A percentile compares a stretch with the other conserved stretches of the same genome.
phyloP scores from a whole-genome alignment of 2,888 invertebrate species.

The Beris chalybata region DNA sequence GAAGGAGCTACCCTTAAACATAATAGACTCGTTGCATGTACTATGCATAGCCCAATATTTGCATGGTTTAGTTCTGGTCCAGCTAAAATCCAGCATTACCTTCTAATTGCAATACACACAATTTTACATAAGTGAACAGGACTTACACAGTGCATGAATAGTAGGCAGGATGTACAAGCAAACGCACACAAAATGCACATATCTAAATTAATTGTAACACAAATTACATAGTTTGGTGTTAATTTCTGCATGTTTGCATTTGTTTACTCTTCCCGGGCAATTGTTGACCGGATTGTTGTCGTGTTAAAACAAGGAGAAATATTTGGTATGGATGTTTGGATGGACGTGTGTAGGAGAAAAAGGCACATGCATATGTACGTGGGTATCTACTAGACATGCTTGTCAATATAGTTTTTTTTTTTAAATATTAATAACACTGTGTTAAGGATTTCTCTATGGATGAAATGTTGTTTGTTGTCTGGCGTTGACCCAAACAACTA shows the following conservation, averaged over 20 bases:
- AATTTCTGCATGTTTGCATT: conserved; percentile 37
- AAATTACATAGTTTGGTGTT: conserved; percentile 36
- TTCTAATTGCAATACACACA: conserved; percentile 28
- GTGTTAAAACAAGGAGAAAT: conserved; percentile 35
- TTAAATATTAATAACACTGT: too few species aligned
- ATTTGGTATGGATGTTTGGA: too few species aligned
- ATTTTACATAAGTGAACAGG: conserved; percentile 23
- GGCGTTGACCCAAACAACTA: too few species aligned
- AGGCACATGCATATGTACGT: too few species aligned
- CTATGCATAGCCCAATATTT: conserved; percentile 16
- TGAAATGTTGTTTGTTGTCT: too few species aligned
- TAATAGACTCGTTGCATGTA: conserved; percentile 5
- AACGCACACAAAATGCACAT: conserved; percentile 8
- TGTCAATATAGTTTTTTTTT: too few species aligned
- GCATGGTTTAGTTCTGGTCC: conserved; percentile 23
- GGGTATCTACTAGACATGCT: too few species aligned
- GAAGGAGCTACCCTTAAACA: conserved; percentile 3
- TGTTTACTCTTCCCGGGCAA: conserved; percentile 32
- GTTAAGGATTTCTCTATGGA: too few species aligned
- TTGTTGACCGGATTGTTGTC: conserved; percentile 33
- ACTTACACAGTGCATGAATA: background rate
- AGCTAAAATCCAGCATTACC: conserved; percentile 11
- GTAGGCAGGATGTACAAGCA: background rate
- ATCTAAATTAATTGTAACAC: conserved; percentile 38
- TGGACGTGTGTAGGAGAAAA: too few species aligned